Conservation (phyloP, 2,888 invertebrate genomes). For the Autographa gamma region DNA sequence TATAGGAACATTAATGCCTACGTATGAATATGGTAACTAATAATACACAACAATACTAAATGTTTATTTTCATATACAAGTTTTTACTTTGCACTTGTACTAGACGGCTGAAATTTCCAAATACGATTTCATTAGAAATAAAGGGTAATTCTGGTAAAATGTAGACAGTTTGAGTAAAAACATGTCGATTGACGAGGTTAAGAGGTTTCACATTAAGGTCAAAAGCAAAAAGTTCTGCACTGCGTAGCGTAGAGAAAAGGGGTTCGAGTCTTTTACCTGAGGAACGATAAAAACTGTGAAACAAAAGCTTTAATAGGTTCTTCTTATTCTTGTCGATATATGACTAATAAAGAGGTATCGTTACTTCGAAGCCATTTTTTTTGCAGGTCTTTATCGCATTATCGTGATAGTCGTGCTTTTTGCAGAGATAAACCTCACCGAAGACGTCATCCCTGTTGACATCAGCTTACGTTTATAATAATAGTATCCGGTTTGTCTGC, state of each 20-base stretch:
- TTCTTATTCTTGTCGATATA: constrained; percentile 35
- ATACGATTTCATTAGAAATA: not conserved
- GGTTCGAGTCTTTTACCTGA: constrained; percentile 1
- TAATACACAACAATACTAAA: too few relatives aligned
- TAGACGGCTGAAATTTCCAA: not conserved
- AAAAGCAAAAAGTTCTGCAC: not conserved
- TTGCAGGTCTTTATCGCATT: constrained; percentile 47
- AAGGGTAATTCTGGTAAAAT: not conserved
- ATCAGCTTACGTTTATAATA: constrained; percentile 76
- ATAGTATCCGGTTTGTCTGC: constrained; percentile 77
- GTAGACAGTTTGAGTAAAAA: not conserved
- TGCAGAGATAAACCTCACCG: constrained; percentile 62
- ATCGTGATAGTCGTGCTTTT: constrained; percentile 67
- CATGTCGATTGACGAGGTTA: not conserved
- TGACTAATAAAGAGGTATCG: constrained; percentile 53
- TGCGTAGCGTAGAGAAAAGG: not conserved
- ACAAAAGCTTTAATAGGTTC: constrained; percentile 5
- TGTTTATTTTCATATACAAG: too few relatives aligned
- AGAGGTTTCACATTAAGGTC: not conserved
- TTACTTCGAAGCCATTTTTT: constrained; percentile 49
- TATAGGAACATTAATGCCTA: not conserved
- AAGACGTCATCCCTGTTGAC: constrained; percentile 82
- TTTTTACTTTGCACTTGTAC: not conserved
- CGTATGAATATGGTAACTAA: not conserved
- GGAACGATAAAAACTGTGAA: not conserved